phyloP scores from a whole-genome alignment of 2,797 vertebrate species.

The Crossoptilon crossoptilon region DNA sequence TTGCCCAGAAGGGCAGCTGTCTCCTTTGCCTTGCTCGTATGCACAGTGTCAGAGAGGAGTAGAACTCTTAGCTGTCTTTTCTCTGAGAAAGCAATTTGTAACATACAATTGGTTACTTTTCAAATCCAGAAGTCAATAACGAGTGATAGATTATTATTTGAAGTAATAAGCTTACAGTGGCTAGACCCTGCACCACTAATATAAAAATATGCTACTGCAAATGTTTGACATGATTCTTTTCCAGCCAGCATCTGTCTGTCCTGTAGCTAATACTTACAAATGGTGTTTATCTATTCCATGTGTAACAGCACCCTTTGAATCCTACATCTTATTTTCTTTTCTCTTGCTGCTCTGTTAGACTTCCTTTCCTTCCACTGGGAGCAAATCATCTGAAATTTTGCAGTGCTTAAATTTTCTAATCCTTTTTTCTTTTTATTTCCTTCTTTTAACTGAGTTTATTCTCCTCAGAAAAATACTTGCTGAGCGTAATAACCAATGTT shows the following conservation, averaged over 20 bases:
- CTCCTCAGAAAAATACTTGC: slow-evolving; percentile 32
- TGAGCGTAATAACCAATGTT: slow-evolving; percentile 1
- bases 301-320: not conserved
- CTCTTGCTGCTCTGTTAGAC: not conserved
- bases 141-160: slow-evolving; percentile 28
- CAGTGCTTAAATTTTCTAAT: slow-evolving; percentile 44
- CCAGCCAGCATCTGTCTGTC: slow-evolving; percentile 25
- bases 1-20: slow-evolving; percentile 18
- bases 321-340: slow-evolving; percentile 17
- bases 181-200: slow-evolving; percentile 41
- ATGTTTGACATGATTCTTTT: slow-evolving; percentile 54
- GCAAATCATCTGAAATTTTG: slow-evolving; percentile 34
- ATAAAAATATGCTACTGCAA: slow-evolving; percentile 6
- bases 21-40: not conserved
- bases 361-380: slow-evolving; percentile 17
- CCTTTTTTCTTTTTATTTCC: slow-evolving; percentile 59
- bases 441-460: slow-evolving; percentile 55
- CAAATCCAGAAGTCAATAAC: slow-evolving; percentile 36
- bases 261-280: slow-evolving; percentile 40
- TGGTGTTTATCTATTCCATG: not conserved
- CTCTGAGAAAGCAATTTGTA: not conserved
- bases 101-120: not conserved
- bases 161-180: slow-evolving; percentile 50
- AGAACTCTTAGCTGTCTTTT: not conserved
- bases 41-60: not conserved